Base-by-base conservation (phyloP, 2,888 invertebrate genomes). In the Orchesellides sinensis region DNA sequence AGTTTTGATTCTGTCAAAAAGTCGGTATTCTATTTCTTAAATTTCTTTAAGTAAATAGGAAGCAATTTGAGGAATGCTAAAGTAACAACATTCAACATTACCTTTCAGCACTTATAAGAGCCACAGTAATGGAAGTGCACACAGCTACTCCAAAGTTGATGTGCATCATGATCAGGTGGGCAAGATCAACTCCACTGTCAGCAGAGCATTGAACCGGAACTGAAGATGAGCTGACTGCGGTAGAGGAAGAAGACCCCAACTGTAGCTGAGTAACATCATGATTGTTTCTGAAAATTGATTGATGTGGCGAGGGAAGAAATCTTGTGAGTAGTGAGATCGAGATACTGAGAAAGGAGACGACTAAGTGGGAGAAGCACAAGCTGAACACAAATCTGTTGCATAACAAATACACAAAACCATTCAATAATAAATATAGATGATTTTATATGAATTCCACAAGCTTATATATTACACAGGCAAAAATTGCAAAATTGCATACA, bases 371-470 rank as follows among this genome's bases (percentile, higher is more conserved):
- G 65, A 85, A 59, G 59, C 87, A 85, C 52, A 88, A 73, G 74
- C 87, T 87, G 79, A 88, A 85, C 61, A 88, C 87, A 81, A 88
- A 87, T 83, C 88, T 87, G 68, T 19, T 23, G n/a, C 65, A 35
- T 47, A 19, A 54, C 19, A 47, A 59, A 17, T 56, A 29, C 17
- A 3, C 23, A 54, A 8, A 29, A 56, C 10, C n/a, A n/a, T n/a
- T n/a, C n/a, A 47, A 19, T 47, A 47, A 14, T 32, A 32, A 32
- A 32, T 32, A 32, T 32, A 32, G 10, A 6, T 32, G 32, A 5
- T 32, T 32, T 32, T 32, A 32, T 32, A 32, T 32, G 32, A 32
- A 32, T 6, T 32, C 10, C 32, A 32, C 32, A 32, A 32, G n/a
- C n/a, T n/a, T n/a, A n/a, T n/a, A n/a, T n/a, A n/a, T n/a, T n/a